Evolutionary conservation across 2,113 vertebrate species (phyloP).

Genomic region (Ailuropoda melanoleuca): DNA sequence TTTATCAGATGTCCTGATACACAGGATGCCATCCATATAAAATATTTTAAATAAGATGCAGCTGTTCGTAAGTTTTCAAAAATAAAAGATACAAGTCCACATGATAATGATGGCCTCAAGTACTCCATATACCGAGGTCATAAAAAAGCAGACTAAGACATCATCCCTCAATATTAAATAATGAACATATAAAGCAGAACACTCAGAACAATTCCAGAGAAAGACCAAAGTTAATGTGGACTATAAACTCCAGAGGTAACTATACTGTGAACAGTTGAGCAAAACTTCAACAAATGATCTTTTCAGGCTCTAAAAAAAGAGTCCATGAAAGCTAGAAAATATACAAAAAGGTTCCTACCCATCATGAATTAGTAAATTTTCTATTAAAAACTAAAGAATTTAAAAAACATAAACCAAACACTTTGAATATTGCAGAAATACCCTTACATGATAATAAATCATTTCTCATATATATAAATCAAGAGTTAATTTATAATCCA

Average conservation of each 20-base stretch:
- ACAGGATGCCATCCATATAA: not conserved
- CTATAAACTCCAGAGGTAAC: not conserved
- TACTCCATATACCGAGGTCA: not conserved
- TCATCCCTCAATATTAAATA: not conserved
- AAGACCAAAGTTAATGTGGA: not conserved
- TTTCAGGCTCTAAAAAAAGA: not conserved
- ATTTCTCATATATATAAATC: not conserved
- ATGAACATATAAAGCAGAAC: not conserved
- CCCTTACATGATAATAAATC: not conserved
- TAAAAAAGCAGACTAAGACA: not conserved
- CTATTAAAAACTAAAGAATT: not conserved
- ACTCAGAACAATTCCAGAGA: conserved; percentile 1
- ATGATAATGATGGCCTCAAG: not conserved
- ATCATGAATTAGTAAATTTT: not conserved
- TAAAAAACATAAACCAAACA: not conserved
- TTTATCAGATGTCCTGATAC: not conserved
- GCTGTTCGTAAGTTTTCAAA: not conserved
- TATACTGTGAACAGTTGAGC: not conserved
- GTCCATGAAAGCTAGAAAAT: not conserved
- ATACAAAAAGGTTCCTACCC: not conserved
- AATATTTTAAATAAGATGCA: not conserved
- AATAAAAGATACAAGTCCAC: not conserved
- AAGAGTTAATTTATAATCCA: not conserved
- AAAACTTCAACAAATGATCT: conserved; percentile 44
- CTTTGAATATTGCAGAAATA: conserved; percentile 5